These are phyloP conservation scores for Pipistrellus nathusii DNA, from an alignment of 2,797 vertebrate species.

Conservation along the genomic window DNA sequence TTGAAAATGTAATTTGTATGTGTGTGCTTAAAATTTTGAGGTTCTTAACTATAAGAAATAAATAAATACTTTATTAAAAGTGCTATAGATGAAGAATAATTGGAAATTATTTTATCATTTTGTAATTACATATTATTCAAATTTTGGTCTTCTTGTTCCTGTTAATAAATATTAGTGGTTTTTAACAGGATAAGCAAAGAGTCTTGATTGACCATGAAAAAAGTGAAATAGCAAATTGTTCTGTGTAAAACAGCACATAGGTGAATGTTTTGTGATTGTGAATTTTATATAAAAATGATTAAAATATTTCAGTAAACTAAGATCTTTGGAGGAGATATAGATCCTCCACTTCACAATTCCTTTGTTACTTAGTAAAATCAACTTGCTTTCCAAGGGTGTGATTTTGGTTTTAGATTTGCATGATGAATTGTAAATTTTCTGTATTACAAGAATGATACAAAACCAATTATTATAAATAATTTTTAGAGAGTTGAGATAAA, in stretches of 20 bases:
- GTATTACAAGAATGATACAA: neutral
- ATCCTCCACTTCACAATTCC: neutral
- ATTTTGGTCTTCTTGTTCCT: neutral
- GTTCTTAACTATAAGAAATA: neutral
- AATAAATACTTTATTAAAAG: slow-evolving; percentile 7
- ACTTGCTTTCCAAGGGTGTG: neutral
- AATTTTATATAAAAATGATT: slow-evolving; percentile 51
- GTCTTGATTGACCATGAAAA: neutral
- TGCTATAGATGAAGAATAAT: neutral
- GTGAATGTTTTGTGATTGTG: neutral
- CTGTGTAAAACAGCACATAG: neutral
- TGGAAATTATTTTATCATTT: neutral
- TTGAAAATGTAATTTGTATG: slow-evolving; percentile 20
- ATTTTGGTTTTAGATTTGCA: slow-evolving; percentile 5
- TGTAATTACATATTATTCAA: neutral
- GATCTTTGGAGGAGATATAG: slow-evolving; percentile 18
- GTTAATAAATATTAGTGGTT: neutral
- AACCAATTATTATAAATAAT: neutral
- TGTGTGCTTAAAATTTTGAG: neutral
- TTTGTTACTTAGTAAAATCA: slow-evolving; percentile 39
- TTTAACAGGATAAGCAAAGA: neutral
- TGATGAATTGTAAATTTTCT: neutral
- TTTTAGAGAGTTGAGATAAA: slow-evolving; percentile 1
- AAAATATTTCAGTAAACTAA: slow-evolving; percentile 15
- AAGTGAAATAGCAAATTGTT: neutral